Base-by-base conservation (phyloP, 2,113 vertebrate species). In the Eudorcas thomsonii region DNA sequence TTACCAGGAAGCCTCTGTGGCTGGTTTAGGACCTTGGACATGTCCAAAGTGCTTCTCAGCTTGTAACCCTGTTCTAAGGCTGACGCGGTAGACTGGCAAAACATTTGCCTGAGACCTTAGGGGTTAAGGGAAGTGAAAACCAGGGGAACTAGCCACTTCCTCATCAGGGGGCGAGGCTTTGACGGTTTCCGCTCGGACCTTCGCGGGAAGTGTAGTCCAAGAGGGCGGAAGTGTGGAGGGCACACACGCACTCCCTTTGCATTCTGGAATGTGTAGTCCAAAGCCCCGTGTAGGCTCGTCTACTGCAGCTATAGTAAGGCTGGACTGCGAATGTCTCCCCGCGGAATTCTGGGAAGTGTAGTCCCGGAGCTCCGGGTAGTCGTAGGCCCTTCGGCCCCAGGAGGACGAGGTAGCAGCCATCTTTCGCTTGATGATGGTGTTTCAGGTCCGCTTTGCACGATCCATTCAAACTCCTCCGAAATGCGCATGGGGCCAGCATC, bases 321-420 rank as follows among this genome's bases (percentile, higher is more conserved):
- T 7, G 0, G 2, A 5, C n/a, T 7, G 48, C 33, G 15, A 55
- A 26, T 3, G 2, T 21, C 43, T 33, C 9, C 74, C 48, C 19
- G n/a, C 2, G 25, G 93, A 3, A 50, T 87, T 87, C 91, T 94
- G 96, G 97, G 88, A 96, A 83, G 39, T 86, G 97, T 95, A 95
- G 97, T 94, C 16, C 57, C 1, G 19, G 28, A 9, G 26, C 8
- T 28, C 48, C 9, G 0, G 12, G 0, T 95, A 4, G 9, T n/a
- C 25, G 0, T 13, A 4, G 55, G 60, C 50, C 30, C 88, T 97
- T 97, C 88, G 80, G 84, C 21, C 28, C 39, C 64, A 14, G 59
- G 7, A 57, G 59, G 78, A 8, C 7, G 0, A 6, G 0, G 39
- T 9, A 50, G 95, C 33, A 5, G 82, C 82, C 88, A 89, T 96